Percentiles rank a stretch among this genome's conserved stretches.
Evolutionary conservation across 1,140 invertebrate species (phyloP).

Genomic region (Drosophila oshimai): DNA sequence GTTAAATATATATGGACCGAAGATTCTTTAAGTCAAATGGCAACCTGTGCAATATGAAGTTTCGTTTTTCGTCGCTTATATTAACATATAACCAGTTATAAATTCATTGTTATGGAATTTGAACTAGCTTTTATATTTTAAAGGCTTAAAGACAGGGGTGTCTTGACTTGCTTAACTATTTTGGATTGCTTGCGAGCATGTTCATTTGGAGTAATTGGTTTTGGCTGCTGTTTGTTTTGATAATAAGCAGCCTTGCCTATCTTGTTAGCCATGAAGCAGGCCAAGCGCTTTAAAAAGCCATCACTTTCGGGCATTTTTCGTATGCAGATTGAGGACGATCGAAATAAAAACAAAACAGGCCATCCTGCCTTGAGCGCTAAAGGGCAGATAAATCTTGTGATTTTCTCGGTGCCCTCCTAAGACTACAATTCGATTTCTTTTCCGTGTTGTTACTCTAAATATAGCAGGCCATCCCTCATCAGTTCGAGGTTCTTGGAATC

Average conservation of each 20-base stretch:
- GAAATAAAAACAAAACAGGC: background rate
- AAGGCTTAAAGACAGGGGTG: no score
- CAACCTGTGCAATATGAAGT: no score
- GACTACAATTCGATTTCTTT: conserved; percentile 3
- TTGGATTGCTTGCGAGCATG: background rate
- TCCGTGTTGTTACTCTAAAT: conserved; percentile 7
- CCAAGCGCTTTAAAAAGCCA: conserved; percentile 36
- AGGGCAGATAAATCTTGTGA: background rate
- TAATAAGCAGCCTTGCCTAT: conserved; percentile 53
- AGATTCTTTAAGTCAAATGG: background rate
- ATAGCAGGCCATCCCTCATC: conserved; percentile 18
- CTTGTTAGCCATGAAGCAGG: conserved; percentile 57
- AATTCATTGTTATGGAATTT: no score
- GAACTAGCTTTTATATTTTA: no score
- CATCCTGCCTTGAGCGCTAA: conserved; percentile 35
- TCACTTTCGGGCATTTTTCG: conserved; percentile 21
- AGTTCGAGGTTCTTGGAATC: conserved; percentile 19
- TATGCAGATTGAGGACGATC: conserved; percentile 29
- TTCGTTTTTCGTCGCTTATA: no score
- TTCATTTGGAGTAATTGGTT: conserved; percentile 4
- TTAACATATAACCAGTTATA: no score
- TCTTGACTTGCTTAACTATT: no score
- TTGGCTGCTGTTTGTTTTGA: conserved; percentile 39
- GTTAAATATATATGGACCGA: no score
- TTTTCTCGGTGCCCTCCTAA: background rate